phyloP scores from a whole-genome alignment of 2,888 invertebrate species.

The Phortica magna region DNA sequence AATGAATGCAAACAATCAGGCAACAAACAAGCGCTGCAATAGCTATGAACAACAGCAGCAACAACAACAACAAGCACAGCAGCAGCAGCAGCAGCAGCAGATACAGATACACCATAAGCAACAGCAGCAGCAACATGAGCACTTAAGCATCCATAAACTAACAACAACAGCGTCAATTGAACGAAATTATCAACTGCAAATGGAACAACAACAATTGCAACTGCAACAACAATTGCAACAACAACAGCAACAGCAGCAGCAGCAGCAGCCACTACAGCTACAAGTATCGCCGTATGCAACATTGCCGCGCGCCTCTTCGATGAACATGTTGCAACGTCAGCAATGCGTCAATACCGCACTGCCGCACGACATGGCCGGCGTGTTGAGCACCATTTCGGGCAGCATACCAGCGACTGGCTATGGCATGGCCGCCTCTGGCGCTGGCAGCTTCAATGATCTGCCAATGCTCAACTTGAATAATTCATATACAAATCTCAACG shows the following conservation, averaged over 20 bases:
- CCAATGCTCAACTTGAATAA: constrained; percentile 57
- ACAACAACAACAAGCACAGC: constrained; percentile 42
- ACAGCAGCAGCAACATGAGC: constrained; percentile 38
- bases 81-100: constrained; percentile 36
- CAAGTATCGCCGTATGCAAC: constrained; percentile 68
- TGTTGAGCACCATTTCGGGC: constrained; percentile 75
- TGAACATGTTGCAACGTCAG: constrained; percentile 35
- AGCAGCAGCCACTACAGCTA: constrained; percentile 44
- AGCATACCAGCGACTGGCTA: constrained; percentile 69
- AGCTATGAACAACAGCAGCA: constrained; percentile 33
- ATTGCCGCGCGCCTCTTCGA: constrained; percentile 58
- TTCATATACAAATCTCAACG: constrained; percentile 63
- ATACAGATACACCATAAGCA: too few relatives aligned
- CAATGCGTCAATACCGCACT: constrained; percentile 23
- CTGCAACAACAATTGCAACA: constrained; percentile 49
- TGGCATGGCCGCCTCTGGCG: constrained; percentile 12
- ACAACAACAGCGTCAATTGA: constrained; percentile 73
- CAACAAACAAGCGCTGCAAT: constrained; percentile 39
- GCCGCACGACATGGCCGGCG: constrained; percentile 46
- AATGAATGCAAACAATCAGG: not conserved
- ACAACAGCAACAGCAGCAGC: constrained; percentile 48
- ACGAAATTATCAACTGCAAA: constrained; percentile 56
- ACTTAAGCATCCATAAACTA: constrained; percentile 51
- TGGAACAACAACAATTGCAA: constrained; percentile 48
- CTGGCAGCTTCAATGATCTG: constrained; percentile 63